A percentile compares a stretch with the other conserved stretches of the same genome.
Evolutionary conservation across 2,888 invertebrate species (phyloP).

Genomic region (Caenorhabditis imperialis): DNA sequence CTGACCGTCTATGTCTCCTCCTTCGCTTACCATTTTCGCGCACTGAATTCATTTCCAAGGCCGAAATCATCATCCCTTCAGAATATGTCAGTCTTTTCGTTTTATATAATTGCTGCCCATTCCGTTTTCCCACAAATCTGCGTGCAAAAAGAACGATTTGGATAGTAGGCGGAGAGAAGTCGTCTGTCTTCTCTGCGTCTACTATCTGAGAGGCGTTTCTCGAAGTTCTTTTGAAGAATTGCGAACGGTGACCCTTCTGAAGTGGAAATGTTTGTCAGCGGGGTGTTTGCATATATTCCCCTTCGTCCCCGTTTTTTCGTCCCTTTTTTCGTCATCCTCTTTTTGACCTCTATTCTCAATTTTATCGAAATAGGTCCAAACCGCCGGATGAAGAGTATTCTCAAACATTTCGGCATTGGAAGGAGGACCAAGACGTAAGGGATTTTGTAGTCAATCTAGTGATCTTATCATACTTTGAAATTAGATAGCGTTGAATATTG

Average conservation of each 20-base stretch:
- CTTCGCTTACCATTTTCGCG: slow-evolving; percentile 19
- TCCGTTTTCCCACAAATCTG: not conserved
- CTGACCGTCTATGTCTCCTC: too few species aligned
- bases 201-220: too few species aligned
- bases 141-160: too few species aligned
- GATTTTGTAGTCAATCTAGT: too few species aligned
- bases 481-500: too few species aligned
- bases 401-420: slow-evolving; percentile 42
- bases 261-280: too few species aligned
- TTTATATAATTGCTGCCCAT: slow-evolving; percentile 18
- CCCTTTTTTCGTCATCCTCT: slow-evolving; percentile 1
- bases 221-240: too few species aligned
- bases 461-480: too few species aligned
- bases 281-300: slow-evolving; percentile 6
- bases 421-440: slow-evolving; percentile 33
- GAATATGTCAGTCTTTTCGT: slow-evolving; percentile 6
- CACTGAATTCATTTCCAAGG: slow-evolving; percentile 4
- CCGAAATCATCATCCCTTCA: slow-evolving; percentile 19
- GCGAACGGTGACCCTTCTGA: too few species aligned
- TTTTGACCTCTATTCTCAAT: not conserved
- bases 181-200: too few species aligned
- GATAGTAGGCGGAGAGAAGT: too few species aligned
- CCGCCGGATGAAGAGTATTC: slow-evolving; percentile 38
- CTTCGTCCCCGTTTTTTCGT: not conserved
- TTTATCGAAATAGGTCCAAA: not conserved